phyloP scores from a whole-genome alignment of 1,140 invertebrate species.

The Trichonephila clavata region DNA sequence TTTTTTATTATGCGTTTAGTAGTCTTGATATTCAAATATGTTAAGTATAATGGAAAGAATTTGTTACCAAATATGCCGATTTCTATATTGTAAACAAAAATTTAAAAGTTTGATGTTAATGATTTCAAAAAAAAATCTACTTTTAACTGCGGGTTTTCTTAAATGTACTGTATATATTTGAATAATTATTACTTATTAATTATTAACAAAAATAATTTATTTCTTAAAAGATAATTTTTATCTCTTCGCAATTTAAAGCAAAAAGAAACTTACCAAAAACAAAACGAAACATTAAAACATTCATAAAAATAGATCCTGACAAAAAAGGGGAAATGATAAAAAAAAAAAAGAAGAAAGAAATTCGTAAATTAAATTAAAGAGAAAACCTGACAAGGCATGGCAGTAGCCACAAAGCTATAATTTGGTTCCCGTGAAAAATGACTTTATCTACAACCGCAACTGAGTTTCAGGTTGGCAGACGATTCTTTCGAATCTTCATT shows the following conservation, averaged over 20 bases:
- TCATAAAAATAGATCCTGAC: neutral
- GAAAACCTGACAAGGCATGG: neutral
- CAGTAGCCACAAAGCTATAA: neutral
- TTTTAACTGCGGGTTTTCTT: no score
- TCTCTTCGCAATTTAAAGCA: neutral
- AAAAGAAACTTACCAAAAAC: neutral
- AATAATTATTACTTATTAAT: no score
- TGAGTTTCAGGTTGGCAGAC: slow-evolving; percentile 46
- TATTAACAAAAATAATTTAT: no score
- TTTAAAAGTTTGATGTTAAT: no score
- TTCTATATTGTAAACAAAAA: no score
- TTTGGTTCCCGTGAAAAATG: slow-evolving; percentile 46
- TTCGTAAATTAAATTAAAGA: slow-evolving; percentile 43
- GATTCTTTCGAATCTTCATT: slow-evolving; percentile 27
- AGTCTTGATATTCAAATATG: no score
- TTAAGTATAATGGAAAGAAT: no score
- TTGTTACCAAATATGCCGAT: no score
- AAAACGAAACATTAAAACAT: slow-evolving; percentile 9
- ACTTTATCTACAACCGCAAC: slow-evolving; percentile 31
- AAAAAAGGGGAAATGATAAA: no score
- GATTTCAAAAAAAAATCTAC: no score
- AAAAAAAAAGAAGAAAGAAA: neutral
- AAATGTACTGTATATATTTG: no score
- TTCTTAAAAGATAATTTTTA: neutral
- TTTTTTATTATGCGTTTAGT: no score